A percentile compares a stretch with the other conserved stretches of the same genome.
Evolutionary conservation across 2,888 invertebrate species (phyloP).

Genomic region (Baccha elongata): DNA sequence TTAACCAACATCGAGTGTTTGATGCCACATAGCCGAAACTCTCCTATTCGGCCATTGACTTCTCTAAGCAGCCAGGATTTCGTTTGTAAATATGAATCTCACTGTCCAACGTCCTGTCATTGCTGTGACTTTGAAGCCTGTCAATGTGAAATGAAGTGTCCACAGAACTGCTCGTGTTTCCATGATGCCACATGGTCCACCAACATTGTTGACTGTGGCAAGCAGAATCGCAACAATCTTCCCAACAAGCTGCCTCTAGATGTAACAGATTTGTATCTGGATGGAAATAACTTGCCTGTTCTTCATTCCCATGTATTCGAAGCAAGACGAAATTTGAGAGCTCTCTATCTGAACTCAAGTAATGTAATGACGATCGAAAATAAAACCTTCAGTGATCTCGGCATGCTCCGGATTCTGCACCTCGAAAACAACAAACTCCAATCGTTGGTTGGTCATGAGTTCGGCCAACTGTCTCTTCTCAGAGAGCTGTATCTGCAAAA

Average conservation of each 20-base stretch:
- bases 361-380: constrained; percentile 93
- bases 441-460: constrained; percentile 92
- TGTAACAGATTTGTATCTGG: constrained; percentile 95
- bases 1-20: constrained; percentile 94
- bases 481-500: constrained; percentile 93
- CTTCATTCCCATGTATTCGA: constrained; percentile 94
- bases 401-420: constrained; percentile 90
- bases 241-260: constrained; percentile 96
- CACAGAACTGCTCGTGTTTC: constrained; percentile 96
- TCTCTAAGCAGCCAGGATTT: constrained; percentile 92
- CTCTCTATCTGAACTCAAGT: constrained; percentile 93
- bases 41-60: constrained; percentile 90
- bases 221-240: constrained; percentile 81
- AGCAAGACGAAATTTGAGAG: constrained; percentile 93
- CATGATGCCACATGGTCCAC: constrained; percentile 97
- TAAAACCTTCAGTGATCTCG: constrained; percentile 93
- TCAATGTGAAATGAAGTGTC: constrained; percentile 98
- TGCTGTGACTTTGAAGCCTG: constrained; percentile 98
- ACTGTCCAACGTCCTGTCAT: constrained; percentile 96
- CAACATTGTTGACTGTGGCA: constrained; percentile 95
- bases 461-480: constrained; percentile 90
- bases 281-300: constrained; percentile 93
- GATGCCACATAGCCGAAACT: constrained; percentile 92
- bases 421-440: constrained; percentile 92
- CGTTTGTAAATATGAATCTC: constrained; percentile 94